These are phyloP conservation scores for Diplogasteroides magnus DNA, from an alignment of 1,140 invertebrate genomes.

Conservation along the genomic window DNA sequence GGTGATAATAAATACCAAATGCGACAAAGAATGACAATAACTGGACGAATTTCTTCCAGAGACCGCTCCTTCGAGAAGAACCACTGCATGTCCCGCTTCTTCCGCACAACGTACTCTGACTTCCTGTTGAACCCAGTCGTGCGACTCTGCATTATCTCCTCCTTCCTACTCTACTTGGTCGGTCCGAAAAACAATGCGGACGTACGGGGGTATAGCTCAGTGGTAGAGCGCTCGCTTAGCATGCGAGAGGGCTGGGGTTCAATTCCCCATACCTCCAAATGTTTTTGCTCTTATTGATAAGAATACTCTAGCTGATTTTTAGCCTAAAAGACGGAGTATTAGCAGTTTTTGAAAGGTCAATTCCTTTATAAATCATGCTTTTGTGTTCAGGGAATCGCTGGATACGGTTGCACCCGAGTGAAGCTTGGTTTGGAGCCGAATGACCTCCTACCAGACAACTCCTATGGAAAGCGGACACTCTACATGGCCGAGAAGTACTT, in stretches of 20 bases:
- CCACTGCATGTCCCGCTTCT: conserved; percentile 67
- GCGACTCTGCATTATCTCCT: conserved; percentile 82
- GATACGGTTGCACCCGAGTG: conserved; percentile 51
- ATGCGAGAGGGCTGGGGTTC: conserved; percentile 30
- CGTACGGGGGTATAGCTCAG: conserved; percentile 30
- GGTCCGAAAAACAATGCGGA: conserved; percentile 60
- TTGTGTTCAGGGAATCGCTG: conserved; percentile 47
- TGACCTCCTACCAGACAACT: conserved; percentile 55
- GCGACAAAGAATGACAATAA: too few species aligned
- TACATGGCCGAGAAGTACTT: conserved; percentile 49
- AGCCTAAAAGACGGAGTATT: conserved; percentile 67
- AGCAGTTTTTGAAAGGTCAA: conserved; percentile 19
- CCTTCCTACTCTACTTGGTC: conserved; percentile 73
- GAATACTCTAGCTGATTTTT: conserved; percentile 68
- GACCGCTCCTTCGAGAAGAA: conserved; percentile 40
- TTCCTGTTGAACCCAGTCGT: conserved; percentile 78
- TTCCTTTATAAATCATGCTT: conserved; percentile 37
- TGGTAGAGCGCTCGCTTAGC: conserved; percentile 30
- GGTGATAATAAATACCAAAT: too few species aligned
- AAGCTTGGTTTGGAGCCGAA: conserved; percentile 56
- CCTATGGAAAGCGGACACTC: conserved; percentile 53
- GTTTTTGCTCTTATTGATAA: conserved; percentile 65
- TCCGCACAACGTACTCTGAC: conserved; percentile 76
- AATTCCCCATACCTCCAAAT: conserved; percentile 13
- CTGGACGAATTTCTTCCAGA: not conserved